Percentiles rank a stretch among this genome's conserved stretches.
phyloP scores from a whole-genome alignment of 1,140 invertebrate species.

The Musca domestica region DNA sequence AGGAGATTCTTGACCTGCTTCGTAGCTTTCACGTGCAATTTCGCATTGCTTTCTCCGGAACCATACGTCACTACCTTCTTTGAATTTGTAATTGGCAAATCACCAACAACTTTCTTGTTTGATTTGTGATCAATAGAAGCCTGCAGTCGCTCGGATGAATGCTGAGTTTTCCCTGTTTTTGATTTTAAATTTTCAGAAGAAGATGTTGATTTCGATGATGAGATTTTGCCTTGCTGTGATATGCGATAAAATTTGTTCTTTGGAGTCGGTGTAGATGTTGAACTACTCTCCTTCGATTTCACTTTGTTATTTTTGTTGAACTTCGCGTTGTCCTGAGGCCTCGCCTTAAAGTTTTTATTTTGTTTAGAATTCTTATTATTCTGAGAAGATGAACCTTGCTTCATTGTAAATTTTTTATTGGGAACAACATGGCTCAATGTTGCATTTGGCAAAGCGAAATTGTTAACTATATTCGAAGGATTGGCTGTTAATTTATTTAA shows the following conservation, averaged over 20 bases:
- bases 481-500: background rate
- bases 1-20: conserved; percentile 61
- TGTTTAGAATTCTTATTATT: conserved; percentile 33
- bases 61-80: background rate
- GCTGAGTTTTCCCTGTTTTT: conserved; percentile 16
- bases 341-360: conserved; percentile 33
- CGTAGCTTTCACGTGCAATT: conserved; percentile 57
- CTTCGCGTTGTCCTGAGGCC: conserved; percentile 30
- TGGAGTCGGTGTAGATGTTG: conserved; percentile 9
- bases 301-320: conserved; percentile 12
- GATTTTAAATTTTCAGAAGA: background rate
- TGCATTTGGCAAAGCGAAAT: conserved; percentile 21
- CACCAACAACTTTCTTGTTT: conserved; percentile 42
- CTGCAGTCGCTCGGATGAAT: conserved; percentile 24
- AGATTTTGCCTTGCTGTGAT: conserved; percentile 25
- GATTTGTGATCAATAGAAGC: conserved; percentile 32
- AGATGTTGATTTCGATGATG: background rate
- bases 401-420: conserved; percentile 25
- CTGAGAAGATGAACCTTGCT: conserved; percentile 45
- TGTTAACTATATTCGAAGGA: too few species aligned
- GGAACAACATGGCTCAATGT: conserved; percentile 17
- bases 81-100: conserved; percentile 16
- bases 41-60: conserved; percentile 19
- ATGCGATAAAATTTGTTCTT: conserved; percentile 30
- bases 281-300: background rate